Percentiles rank a stretch among this genome's conserved stretches.
phyloP scores from a whole-genome alignment of 2,113 vertebrate genomes.

The Neogobius melanostomus region DNA sequence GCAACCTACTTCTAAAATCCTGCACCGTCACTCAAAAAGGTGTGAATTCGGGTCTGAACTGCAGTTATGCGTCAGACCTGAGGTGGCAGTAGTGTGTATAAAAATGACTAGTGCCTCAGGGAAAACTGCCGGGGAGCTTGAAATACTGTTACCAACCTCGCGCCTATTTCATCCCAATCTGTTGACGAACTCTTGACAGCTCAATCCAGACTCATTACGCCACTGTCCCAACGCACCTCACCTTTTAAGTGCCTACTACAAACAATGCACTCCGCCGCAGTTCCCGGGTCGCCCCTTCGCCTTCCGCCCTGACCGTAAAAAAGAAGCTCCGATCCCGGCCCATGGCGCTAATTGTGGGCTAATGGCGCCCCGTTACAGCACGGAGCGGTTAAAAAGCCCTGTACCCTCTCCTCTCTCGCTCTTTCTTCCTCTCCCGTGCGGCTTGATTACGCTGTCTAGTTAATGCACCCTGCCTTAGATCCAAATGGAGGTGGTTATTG shows the following conservation, averaged over 20 bases:
- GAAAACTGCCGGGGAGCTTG: no score
- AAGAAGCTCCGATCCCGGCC: slow-evolving; percentile 9
- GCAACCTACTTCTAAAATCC: no score
- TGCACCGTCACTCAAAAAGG: no score
- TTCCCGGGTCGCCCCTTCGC: slow-evolving; percentile 17
- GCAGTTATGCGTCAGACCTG: no score
- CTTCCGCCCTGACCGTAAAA: slow-evolving; percentile 27
- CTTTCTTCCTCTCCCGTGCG: slow-evolving; percentile 9
- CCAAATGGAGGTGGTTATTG: slow-evolving; percentile 75
- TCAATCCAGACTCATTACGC: slow-evolving; percentile 30
- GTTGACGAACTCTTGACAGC: neutral
- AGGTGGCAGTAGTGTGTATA: no score
- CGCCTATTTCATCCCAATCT: neutral
- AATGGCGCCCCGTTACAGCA: slow-evolving; percentile 61
- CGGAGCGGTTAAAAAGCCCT: slow-evolving; percentile 62
- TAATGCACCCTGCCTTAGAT: slow-evolving; percentile 70
- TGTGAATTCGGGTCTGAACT: no score
- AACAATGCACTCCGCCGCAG: slow-evolving; percentile 40
- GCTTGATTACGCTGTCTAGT: slow-evolving; percentile 71
- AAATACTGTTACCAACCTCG: neutral
- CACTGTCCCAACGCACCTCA: slow-evolving; percentile 14
- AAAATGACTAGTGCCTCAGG: no score
- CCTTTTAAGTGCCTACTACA: slow-evolving; percentile 24
- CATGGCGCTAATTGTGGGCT: slow-evolving; percentile 66
- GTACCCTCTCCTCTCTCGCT: slow-evolving; percentile 52